Evolutionary conservation across 2,888 invertebrate species (phyloP).

Genomic region (Drosophila koepferae): DNA sequence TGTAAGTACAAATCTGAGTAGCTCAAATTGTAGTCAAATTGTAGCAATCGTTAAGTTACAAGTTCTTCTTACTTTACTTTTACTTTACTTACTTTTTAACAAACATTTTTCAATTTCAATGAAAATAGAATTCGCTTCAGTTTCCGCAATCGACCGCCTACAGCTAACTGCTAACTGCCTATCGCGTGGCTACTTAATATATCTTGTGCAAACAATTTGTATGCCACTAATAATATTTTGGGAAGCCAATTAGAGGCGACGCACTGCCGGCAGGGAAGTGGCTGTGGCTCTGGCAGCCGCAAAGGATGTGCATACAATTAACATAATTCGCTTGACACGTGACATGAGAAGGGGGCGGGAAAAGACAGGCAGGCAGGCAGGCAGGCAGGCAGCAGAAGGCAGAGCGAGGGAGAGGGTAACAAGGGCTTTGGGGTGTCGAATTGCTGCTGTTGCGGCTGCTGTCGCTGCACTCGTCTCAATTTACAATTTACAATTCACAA

Average conservation of each 20-base stretch:
- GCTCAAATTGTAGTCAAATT: background rate
- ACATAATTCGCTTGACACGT: conserved; percentile 85
- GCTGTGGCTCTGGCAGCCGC: conserved; percentile 55
- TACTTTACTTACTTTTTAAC: no score
- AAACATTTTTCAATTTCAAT: background rate
- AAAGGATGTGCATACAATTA: conserved; percentile 83
- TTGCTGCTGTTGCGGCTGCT: conserved; percentile 49
- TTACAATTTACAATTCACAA: conserved; percentile 70
- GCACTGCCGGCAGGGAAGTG: conserved; percentile 53
- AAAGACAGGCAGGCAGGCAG: background rate
- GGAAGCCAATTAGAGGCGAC: conserved; percentile 74
- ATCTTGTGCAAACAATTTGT: conserved; percentile 59
- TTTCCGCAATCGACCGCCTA: background rate
- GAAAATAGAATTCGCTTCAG: background rate
- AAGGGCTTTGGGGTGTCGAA: conserved; percentile 54
- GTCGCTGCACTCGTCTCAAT: conserved; percentile 73
- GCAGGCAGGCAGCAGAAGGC: background rate
- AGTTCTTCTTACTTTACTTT: background rate
- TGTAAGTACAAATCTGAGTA: background rate
- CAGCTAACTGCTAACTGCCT: background rate
- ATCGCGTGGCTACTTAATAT: conserved; percentile 29
- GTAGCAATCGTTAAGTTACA: background rate
- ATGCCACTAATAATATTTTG: conserved; percentile 69
- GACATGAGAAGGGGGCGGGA: conserved; percentile 57
- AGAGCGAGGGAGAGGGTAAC: background rate